phyloP scores from a whole-genome alignment of 2,888 invertebrate species.

The Ceramica pisi region DNA sequence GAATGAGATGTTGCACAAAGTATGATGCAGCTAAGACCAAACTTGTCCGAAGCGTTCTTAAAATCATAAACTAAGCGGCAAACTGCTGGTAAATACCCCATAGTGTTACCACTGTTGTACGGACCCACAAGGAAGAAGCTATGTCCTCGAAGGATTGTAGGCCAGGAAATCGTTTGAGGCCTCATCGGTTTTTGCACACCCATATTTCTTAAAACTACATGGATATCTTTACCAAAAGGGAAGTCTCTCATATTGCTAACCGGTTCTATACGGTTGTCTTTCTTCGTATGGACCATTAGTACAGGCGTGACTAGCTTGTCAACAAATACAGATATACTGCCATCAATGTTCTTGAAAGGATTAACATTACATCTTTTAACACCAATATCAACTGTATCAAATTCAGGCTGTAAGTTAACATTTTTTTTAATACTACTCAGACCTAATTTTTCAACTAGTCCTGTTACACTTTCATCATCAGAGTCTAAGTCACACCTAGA shows the following conservation, averaged over 20 bases:
- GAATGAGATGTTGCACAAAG: conserved; percentile 92
- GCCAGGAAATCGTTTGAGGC: conserved; percentile 94
- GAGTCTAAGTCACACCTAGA: conserved; percentile 61
- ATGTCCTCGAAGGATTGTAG: conserved; percentile 92
- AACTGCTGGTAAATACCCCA: conserved; percentile 93
- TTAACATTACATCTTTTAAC: conserved; percentile 75
- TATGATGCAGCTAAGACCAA: conserved; percentile 92
- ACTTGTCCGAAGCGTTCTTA: conserved; percentile 74
- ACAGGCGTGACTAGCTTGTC: conserved; percentile 83
- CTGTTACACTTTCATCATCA: conserved; percentile 71
- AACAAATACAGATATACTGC: conserved; percentile 82
- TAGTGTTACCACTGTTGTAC: conserved; percentile 92
- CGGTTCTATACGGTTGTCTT: conserved; percentile 78
- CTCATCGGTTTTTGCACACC: conserved; percentile 83
- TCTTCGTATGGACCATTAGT: conserved; percentile 85
- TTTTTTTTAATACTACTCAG: conserved; percentile 50
- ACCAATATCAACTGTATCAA: conserved; percentile 21
- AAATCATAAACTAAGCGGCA: conserved; percentile 90
- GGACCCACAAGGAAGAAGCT: conserved; percentile 92
- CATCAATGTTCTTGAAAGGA: conserved; percentile 82
- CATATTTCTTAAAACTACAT: conserved; percentile 77
- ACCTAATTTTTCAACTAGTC: conserved; percentile 69
- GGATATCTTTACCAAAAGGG: conserved; percentile 79
- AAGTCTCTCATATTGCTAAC: conserved; percentile 76
- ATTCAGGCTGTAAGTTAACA: conserved; percentile 14